Conservation (phyloP, 2,113 vertebrate genomes). For the Nibea albiflora region DNA sequence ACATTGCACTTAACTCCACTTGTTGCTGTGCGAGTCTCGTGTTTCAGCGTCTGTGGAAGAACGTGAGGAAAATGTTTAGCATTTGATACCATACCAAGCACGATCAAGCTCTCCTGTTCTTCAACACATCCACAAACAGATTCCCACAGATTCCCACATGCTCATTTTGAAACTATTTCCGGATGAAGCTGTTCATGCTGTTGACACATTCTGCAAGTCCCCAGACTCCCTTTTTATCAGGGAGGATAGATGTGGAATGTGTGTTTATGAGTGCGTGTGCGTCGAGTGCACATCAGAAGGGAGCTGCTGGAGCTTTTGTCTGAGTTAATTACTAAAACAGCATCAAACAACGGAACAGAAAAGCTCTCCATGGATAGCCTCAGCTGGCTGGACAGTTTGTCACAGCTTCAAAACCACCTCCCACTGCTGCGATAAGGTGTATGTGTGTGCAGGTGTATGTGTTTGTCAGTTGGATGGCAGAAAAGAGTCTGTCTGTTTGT, state of each 20-base stretch:
- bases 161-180: conserved; percentile 38
- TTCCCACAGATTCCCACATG: conserved; percentile 11
- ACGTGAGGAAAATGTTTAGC: background rate
- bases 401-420: conserved; percentile 55
- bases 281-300: conserved; percentile 53
- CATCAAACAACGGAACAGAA: conserved; percentile 64
- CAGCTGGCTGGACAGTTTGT: conserved; percentile 63
- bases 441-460: conserved; percentile 9
- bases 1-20: conserved; percentile 23
- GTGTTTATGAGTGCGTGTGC: conserved; percentile 35
- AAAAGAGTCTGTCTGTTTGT: conserved; percentile 29
- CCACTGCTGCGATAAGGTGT: conserved; percentile 48
- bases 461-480: conserved; percentile 34
- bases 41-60: conserved; percentile 14
- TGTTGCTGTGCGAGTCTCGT: conserved; percentile 27
- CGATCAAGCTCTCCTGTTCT: conserved; percentile 2
- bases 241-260: conserved; percentile 40
- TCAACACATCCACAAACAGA: conserved; percentile 6
- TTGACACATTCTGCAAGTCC: conserved; percentile 36
- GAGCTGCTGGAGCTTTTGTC: conserved; percentile 63
- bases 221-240: conserved; percentile 60
- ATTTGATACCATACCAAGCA: background rate
- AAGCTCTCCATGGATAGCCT: conserved; percentile 53
- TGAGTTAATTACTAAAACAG: conserved; percentile 71
- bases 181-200: conserved; percentile 13